A percentile compares a stretch with the other conserved stretches of the same genome.
Evolutionary conservation across 2,113 vertebrate genomes (phyloP).

Genomic region (Nibea coibor): DNA sequence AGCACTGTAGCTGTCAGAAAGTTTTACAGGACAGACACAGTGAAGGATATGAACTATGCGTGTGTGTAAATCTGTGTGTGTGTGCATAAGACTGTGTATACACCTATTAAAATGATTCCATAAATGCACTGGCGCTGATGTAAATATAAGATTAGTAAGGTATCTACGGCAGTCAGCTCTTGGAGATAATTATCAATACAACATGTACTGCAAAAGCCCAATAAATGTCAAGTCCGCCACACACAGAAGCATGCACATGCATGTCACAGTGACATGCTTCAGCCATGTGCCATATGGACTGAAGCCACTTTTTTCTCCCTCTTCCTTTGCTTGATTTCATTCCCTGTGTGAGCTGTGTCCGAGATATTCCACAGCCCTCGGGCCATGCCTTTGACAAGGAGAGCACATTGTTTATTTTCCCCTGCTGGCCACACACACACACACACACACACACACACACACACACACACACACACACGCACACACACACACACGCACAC

Average conservation of each 20-base stretch:
- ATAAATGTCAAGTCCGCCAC: neutral
- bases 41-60: neutral
- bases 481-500: constrained; percentile 13
- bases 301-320: constrained; percentile 26
- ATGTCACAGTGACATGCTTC: constrained; percentile 47
- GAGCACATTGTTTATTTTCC: constrained; percentile 80
- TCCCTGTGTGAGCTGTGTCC: constrained; percentile 64
- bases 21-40: constrained; percentile 33
- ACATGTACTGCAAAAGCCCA: neutral
- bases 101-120: neutral
- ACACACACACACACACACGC: constrained; percentile 15
- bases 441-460: constrained; percentile 22
- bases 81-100: neutral
- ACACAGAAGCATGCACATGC: neutral
- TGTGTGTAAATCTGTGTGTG: neutral
- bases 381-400: constrained; percentile 75
- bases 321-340: constrained; percentile 65
- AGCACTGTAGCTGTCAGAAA: constrained; percentile 21
- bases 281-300: constrained; percentile 56
- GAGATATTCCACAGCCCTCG: constrained; percentile 72
- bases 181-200: constrained; percentile 13
- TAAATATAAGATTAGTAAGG: constrained; percentile 2
- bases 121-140: neutral
- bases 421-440: constrained; percentile 54
- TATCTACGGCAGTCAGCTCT: neutral